Percentiles rank a stretch among this genome's conserved stretches.
These are phyloP conservation scores for Sebastes ruberrimus DNA, from an alignment of 2,797 vertebrate species.

Conservation along the genomic window DNA sequence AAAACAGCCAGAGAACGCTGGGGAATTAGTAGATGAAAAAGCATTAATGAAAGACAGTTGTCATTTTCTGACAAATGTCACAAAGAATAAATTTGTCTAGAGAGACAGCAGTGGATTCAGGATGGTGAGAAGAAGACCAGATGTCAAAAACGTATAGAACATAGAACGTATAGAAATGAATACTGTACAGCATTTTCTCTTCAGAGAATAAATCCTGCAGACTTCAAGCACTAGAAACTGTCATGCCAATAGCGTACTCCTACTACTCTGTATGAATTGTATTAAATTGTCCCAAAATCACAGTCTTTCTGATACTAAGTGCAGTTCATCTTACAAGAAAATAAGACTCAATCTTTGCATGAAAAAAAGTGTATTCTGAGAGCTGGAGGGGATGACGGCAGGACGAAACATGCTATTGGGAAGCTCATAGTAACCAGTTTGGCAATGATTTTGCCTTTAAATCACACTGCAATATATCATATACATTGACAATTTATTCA, in stretches of 20 bases:
- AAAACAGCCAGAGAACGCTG: constrained; percentile 29
- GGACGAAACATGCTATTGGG: background rate
- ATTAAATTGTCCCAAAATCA: constrained; percentile 2
- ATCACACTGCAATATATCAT: background rate
- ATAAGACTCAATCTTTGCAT: background rate
- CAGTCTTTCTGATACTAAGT: background rate
- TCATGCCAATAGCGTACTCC: background rate
- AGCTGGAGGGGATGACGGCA: background rate
- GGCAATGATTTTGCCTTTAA: background rate
- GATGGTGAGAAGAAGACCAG: background rate
- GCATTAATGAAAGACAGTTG: constrained; percentile 39
- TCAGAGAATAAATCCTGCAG: background rate
- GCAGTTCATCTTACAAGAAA: background rate
- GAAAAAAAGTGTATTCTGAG: background rate
- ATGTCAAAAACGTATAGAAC: background rate
- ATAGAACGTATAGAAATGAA: background rate
- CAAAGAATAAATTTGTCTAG: background rate
- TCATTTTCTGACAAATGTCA: constrained; percentile 40
- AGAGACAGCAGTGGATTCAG: background rate
- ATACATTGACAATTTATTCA: background rate
- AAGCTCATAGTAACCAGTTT: background rate
- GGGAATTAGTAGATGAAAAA: constrained; percentile 25
- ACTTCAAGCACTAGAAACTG: background rate
- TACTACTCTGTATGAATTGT: constrained; percentile 10
- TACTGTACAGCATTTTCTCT: background rate